These are phyloP conservation scores for Muraenolepis orangiensis DNA, from an alignment of 2,797 vertebrate genomes.

Conservation along the genomic window DNA sequence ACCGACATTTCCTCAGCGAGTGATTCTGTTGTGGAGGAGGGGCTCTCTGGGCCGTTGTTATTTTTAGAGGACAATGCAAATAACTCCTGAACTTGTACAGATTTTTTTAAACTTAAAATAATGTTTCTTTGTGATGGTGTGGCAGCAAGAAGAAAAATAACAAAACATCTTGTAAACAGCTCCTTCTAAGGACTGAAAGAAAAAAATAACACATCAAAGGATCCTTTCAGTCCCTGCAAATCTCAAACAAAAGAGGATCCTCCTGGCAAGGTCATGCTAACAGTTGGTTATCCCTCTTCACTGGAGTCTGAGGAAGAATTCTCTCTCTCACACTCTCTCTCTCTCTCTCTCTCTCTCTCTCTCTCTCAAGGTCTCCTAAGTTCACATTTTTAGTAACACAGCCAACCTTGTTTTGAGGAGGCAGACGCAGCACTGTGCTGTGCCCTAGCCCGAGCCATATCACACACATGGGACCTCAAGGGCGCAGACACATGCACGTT, in stretches of 20 bases:
- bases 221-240: conserved; percentile 51
- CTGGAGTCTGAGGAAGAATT: conserved; percentile 33
- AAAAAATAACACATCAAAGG: conserved; percentile 75
- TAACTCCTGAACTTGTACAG: conserved; percentile 26
- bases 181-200: conserved; percentile 66
- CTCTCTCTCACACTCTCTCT: conserved; percentile 35
- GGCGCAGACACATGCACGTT: conserved; percentile 67
- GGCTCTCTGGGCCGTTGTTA: no score
- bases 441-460: conserved; percentile 11
- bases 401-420: not conserved
- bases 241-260: conserved; percentile 70
- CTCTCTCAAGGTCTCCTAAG: not conserved
- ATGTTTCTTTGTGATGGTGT: not conserved
- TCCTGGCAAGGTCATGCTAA: conserved; percentile 74
- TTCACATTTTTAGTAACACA: not conserved
- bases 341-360: conserved; percentile 48
- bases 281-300: conserved; percentile 76
- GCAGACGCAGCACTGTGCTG: no score
- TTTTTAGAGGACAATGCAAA: conserved; percentile 7
- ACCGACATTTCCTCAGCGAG: no score
- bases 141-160: not conserved
- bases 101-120: conserved; percentile 26
- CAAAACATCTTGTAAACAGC: conserved; percentile 9
- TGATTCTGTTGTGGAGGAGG: no score
- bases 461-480: conserved; percentile 60